phyloP scores from a whole-genome alignment of 1,140 invertebrate species.

The Diabrotica undecimpunctata region DNA sequence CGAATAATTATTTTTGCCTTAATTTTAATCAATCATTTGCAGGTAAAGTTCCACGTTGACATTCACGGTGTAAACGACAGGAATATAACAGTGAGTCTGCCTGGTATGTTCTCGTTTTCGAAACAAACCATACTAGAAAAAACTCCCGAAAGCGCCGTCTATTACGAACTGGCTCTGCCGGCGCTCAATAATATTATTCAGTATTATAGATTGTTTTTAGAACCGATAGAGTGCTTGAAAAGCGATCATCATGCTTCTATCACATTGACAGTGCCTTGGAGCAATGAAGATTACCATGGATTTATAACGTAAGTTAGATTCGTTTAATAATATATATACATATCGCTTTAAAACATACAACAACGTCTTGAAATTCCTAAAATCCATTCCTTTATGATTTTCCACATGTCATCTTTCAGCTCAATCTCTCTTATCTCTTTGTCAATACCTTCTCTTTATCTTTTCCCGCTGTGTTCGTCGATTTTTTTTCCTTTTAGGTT shows the following conservation, averaged over 20 bases:
- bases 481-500: too few species aligned
- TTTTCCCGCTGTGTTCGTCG: too few species aligned
- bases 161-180: slow-evolving; percentile 57
- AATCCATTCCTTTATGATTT: too few species aligned
- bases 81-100: slow-evolving; percentile 52
- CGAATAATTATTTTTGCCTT: background rate
- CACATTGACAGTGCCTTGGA: slow-evolving; percentile 62
- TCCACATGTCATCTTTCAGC: too few species aligned
- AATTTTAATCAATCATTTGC: slow-evolving; percentile 31
- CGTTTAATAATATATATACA: background rate
- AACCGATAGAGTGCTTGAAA: slow-evolving; percentile 50
- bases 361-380: too few species aligned
- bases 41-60: slow-evolving; percentile 64
- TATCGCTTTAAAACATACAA: too few species aligned
- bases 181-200: slow-evolving; percentile 58
- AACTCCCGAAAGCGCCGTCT: slow-evolving; percentile 54
- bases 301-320: slow-evolving; percentile 54
- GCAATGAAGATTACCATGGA: slow-evolving; percentile 57
- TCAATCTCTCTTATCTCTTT: too few species aligned
- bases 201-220: slow-evolving; percentile 55
- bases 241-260: slow-evolving; percentile 55
- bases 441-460: too few species aligned
- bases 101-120: slow-evolving; percentile 47
- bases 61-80: slow-evolving; percentile 58
- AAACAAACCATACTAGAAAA: slow-evolving; percentile 47